A percentile compares a stretch with the other conserved stretches of the same genome.
phyloP scores from a whole-genome alignment of 2,797 vertebrate species.

The Gymnopithys bicolor region DNA sequence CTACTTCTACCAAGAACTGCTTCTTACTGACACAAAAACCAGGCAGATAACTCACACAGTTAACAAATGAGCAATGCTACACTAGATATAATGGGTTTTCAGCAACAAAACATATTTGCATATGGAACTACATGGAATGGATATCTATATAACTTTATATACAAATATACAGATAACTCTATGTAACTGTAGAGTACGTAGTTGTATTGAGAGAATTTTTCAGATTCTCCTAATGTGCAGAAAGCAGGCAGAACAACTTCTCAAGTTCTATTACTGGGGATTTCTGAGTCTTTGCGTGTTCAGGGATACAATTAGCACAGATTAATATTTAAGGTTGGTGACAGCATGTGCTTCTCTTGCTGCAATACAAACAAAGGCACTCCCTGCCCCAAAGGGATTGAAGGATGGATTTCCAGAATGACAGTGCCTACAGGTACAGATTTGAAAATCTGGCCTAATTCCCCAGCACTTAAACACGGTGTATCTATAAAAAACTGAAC shows the following conservation, averaged over 20 bases:
- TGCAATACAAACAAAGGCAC: background rate
- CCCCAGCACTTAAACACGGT: background rate
- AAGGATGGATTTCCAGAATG: background rate
- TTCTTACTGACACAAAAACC: background rate
- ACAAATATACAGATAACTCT: background rate
- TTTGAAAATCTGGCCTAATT: background rate
- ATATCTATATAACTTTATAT: background rate
- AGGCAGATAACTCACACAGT: background rate
- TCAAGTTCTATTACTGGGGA: background rate
- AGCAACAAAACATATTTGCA: background rate
- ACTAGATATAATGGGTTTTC: background rate
- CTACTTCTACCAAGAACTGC: background rate
- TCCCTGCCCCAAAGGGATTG: background rate
- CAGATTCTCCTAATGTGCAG: accelerated
- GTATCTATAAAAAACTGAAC: background rate
- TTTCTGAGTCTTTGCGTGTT: background rate
- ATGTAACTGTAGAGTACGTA: background rate
- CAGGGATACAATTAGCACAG: background rate
- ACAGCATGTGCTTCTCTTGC: background rate
- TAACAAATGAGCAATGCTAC: background rate
- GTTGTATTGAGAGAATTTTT: background rate
- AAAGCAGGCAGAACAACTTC: background rate
- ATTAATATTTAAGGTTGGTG: background rate
- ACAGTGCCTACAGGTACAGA: background rate
- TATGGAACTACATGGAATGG: background rate